A percentile compares a stretch with the other conserved stretches of the same genome.
These are phyloP conservation scores for Leptinotarsa haldemani DNA, from an alignment of 2,888 invertebrate genomes.

Conservation along the genomic window DNA sequence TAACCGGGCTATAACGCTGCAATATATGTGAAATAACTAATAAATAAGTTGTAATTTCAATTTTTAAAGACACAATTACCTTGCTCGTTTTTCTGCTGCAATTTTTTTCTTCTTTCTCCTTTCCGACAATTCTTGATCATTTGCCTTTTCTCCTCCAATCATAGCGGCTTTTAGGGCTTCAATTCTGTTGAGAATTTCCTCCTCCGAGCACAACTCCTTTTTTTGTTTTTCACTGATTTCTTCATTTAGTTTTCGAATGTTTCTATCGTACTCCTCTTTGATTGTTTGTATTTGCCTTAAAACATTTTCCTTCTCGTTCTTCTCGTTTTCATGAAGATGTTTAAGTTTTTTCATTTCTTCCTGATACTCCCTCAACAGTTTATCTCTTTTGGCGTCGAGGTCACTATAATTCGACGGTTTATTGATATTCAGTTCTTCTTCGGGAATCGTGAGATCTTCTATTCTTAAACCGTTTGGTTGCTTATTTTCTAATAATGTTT, in stretches of 20 bases:
- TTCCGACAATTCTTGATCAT: constrained; percentile 79
- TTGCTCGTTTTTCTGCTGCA: constrained; percentile 74
- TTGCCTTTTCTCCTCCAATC: constrained; percentile 83
- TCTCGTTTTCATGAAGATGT: constrained; percentile 63
- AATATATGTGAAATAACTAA: background rate
- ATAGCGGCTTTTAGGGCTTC: constrained; percentile 76
- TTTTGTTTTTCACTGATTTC: constrained; percentile 71
- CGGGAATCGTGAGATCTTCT: constrained; percentile 52
- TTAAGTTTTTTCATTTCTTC: constrained; percentile 67
- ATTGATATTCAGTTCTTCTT: constrained; percentile 50
- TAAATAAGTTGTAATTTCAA: background rate
- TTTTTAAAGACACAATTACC: constrained; percentile 48
- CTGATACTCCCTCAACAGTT: constrained; percentile 68
- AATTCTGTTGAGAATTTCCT: constrained; percentile 63
- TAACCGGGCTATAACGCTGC: constrained; percentile 70
- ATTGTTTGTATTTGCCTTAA: constrained; percentile 67
- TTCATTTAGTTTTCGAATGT: constrained; percentile 70
- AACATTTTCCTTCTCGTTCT: constrained; percentile 63
- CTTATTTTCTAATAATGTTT: constrained; percentile 68
- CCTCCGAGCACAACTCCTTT: constrained; percentile 66
- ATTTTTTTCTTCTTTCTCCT: constrained; percentile 74
- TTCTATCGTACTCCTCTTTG: constrained; percentile 70
- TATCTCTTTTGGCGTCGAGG: constrained; percentile 60
- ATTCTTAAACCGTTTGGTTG: constrained; percentile 51
- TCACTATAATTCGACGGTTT: constrained; percentile 43